Base-by-base conservation (phyloP, 2,113 vertebrate species). In the Triplophysa dalaica region DNA sequence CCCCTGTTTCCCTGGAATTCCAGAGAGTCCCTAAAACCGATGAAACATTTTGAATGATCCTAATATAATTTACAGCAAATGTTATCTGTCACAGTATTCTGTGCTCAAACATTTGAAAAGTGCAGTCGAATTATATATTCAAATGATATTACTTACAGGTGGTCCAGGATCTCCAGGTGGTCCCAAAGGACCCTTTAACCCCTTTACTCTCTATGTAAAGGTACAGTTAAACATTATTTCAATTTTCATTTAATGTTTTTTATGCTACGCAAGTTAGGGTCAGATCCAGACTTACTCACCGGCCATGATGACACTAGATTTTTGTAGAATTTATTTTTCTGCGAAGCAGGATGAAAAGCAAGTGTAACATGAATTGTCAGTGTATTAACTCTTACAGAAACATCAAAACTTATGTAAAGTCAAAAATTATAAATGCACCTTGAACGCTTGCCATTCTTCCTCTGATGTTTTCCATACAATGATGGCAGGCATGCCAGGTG, bases 271-370 rank as follows among this genome's bases (percentile, higher is more conserved):
- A 19, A 52, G n/a, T 64, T 2, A 16, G 0, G 26, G 48, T 70
- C 3, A 70, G 56, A 26, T 13, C 2, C 17, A 54, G 19, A 3
- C 21, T 2, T 33, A 80, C 91, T 22, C 88, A 93, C 92, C 58
- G 91, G 92, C 92, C 92, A 94, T 16, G 82, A 85, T 61, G 86
- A 88, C 61, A 88, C 63, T 41, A 94, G 65, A 68, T 90, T 90
- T 77, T 88, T 92, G 85, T 93, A 93, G 84, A 91, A 70, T 84
- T 91, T 89, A n/a, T 86, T 91, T 87, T 90, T 90, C 93, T 94
- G 88, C 1, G n/a, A 65, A 82, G 4, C 5, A 78, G 65, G 81
- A 61, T 80, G 3, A 67, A 38, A 38, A 38, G 43, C 43, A 45
- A 45, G 43, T 2, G 43, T 45, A 45, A 12, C 43, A 45, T 38